phyloP scores from a whole-genome alignment of 2,888 invertebrate genomes.

The Chesias legatella region DNA sequence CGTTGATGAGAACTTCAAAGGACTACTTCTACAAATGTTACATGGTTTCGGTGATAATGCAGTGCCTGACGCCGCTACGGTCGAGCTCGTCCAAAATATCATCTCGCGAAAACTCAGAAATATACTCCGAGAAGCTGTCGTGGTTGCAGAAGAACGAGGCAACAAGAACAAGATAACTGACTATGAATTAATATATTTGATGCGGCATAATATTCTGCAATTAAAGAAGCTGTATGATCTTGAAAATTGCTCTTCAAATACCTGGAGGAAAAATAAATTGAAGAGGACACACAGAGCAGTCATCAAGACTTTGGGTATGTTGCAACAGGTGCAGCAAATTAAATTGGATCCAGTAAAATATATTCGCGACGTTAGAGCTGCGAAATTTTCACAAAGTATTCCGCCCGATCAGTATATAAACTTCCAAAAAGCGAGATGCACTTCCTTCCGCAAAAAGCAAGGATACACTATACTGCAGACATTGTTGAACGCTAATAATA shows the following conservation, averaged over 20 bases:
- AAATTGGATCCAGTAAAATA: slow-evolving; percentile 80
- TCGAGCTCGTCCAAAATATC: slow-evolving; percentile 90
- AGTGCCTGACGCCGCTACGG: slow-evolving; percentile 89
- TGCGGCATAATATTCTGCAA: slow-evolving; percentile 90
- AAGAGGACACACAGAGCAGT: slow-evolving; percentile 70
- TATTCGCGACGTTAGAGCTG: slow-evolving; percentile 80
- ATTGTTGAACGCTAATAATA: slow-evolving; percentile 83
- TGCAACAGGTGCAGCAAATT: slow-evolving; percentile 75
- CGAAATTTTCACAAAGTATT: slow-evolving; percentile 76
- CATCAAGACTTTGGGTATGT: slow-evolving; percentile 78
- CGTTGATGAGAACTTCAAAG: slow-evolving; percentile 71
- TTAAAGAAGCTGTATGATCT: slow-evolving; percentile 88
- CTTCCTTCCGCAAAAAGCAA: slow-evolving; percentile 83
- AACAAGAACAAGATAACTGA: slow-evolving; percentile 75
- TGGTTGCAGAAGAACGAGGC: slow-evolving; percentile 83
- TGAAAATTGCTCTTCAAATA: slow-evolving; percentile 80
- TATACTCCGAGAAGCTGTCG: slow-evolving; percentile 87
- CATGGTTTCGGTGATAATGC: slow-evolving; percentile 94
- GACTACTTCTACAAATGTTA: slow-evolving; percentile 93
- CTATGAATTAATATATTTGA: slow-evolving; percentile 88
- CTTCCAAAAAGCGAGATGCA: slow-evolving; percentile 88
- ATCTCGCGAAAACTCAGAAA: slow-evolving; percentile 89
- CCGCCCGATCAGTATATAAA: slow-evolving; percentile 84
- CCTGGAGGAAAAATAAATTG: slow-evolving; percentile 57
- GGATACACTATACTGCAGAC: slow-evolving; percentile 79